Evolutionary conservation across 2,797 vertebrate genomes (phyloP).

Genomic region (Enteromius argenteus): DNA sequence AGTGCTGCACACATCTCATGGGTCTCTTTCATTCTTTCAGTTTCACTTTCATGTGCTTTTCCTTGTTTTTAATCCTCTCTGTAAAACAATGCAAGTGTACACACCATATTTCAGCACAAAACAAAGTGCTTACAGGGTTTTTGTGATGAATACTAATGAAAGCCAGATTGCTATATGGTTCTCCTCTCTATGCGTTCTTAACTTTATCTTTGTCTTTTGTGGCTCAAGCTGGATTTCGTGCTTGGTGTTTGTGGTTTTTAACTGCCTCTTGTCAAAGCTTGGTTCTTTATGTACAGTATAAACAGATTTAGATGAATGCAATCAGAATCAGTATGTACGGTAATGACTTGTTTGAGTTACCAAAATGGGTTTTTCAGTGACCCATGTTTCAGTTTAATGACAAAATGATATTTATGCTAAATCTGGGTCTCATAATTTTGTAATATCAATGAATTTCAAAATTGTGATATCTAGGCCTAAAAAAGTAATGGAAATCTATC

Average conservation of each 20-base stretch:
- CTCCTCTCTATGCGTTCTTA: constrained; percentile 4
- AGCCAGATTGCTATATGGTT: background rate
- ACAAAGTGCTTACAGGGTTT: background rate
- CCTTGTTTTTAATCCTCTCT: constrained; percentile 57
- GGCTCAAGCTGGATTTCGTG: constrained; percentile 33
- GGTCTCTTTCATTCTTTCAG: constrained; percentile 28
- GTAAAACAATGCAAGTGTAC: background rate
- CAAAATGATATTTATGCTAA: background rate
- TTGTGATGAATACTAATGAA: background rate
- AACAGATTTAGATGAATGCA: background rate
- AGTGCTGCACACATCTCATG: constrained; percentile 46
- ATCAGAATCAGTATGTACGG: background rate
- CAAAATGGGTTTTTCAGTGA: background rate
- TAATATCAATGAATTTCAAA: background rate
- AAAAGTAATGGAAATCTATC: background rate
- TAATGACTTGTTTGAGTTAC: background rate
- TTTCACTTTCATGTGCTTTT: constrained; percentile 47
- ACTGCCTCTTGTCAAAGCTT: background rate
- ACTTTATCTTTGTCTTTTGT: constrained; percentile 37
- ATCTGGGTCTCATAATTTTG: background rate
- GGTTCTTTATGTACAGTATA: background rate
- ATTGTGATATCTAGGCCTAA: background rate
- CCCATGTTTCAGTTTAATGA: background rate
- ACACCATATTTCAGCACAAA: background rate
- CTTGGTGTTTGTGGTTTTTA: constrained; percentile 29